These are phyloP conservation scores for Zelostemma sp. DNA, from an alignment of 1,140 invertebrate genomes.

Conservation along the genomic window DNA sequence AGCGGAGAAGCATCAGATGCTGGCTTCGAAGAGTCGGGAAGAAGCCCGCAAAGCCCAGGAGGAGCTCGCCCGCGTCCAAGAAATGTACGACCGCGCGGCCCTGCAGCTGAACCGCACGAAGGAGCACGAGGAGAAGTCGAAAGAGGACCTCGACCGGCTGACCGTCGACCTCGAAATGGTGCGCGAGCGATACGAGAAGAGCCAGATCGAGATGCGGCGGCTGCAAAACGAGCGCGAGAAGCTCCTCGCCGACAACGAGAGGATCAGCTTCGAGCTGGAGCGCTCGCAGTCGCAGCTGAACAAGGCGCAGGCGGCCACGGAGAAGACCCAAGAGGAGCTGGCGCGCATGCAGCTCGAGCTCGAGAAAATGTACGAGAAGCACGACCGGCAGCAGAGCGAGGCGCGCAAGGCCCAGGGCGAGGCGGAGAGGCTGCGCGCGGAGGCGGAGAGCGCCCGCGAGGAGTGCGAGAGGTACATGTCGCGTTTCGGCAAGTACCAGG, in stretches of 20 bases:
- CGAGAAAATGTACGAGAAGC: slow-evolving; percentile 91
- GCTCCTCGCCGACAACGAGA: slow-evolving; percentile 83
- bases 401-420: slow-evolving; percentile 85
- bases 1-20: slow-evolving; percentile 84
- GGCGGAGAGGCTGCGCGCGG: slow-evolving; percentile 77
- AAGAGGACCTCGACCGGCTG: slow-evolving; percentile 86
- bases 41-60: slow-evolving; percentile 89
- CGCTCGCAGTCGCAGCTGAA: slow-evolving; percentile 84
- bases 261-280: slow-evolving; percentile 88
- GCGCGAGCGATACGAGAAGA: slow-evolving; percentile 90
- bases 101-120: slow-evolving; percentile 87
- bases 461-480: slow-evolving; percentile 82
- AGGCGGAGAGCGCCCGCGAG: slow-evolving; percentile 79
- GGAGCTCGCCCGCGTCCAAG: slow-evolving; percentile 84
- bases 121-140: slow-evolving; percentile 91
- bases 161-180: slow-evolving; percentile 86
- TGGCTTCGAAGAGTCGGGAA: slow-evolving; percentile 84
- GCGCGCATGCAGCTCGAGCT: slow-evolving; percentile 87
- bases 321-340: slow-evolving; percentile 91
- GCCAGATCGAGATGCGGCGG: slow-evolving; percentile 85
- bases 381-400: slow-evolving; percentile 86
- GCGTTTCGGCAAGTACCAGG: slow-evolving; percentile 83
- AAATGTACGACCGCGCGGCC: slow-evolving; percentile 88
- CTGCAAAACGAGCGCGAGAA: slow-evolving; percentile 89
- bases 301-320: slow-evolving; percentile 85